Percentiles rank a stretch among this genome's conserved stretches.
Conservation (phyloP, 2,797 vertebrate species). For the Galago senegalensis region DNA sequence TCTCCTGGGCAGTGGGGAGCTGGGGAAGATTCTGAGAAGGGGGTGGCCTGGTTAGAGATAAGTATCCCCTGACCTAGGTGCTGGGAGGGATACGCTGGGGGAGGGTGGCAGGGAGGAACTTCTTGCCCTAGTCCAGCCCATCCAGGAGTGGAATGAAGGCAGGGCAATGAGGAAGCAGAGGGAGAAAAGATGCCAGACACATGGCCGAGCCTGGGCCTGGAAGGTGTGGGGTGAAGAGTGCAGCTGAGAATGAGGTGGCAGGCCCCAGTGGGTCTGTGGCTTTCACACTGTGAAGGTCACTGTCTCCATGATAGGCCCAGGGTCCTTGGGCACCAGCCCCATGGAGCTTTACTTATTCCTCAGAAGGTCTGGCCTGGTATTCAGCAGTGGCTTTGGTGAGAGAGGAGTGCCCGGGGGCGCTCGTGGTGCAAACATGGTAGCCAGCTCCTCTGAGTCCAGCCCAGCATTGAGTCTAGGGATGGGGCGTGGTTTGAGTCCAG, state of each 20-base stretch:
- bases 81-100: background rate
- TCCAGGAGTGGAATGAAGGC: fast-evolving
- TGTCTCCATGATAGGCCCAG: background rate
- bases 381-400: background rate
- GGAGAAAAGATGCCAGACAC: background rate
- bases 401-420: background rate
- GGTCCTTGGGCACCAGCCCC: background rate
- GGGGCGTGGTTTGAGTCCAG: background rate
- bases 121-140: background rate
- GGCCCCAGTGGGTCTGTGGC: background rate
- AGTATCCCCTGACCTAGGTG: background rate
- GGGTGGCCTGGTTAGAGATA: background rate
- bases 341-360: background rate
- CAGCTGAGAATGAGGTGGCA: background rate
- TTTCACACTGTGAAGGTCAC: background rate
- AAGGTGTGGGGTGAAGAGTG: background rate
- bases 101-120: background rate
- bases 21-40: background rate
- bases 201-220: background rate
- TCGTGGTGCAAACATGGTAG: background rate
- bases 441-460: background rate
- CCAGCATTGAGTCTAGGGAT: background rate
- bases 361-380: background rate
- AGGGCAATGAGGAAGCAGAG: background rate
- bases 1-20: background rate